These are phyloP conservation scores for Chaetophractus vellerosus DNA, from an alignment of 2,797 vertebrate genomes.

Conservation along the genomic window DNA sequence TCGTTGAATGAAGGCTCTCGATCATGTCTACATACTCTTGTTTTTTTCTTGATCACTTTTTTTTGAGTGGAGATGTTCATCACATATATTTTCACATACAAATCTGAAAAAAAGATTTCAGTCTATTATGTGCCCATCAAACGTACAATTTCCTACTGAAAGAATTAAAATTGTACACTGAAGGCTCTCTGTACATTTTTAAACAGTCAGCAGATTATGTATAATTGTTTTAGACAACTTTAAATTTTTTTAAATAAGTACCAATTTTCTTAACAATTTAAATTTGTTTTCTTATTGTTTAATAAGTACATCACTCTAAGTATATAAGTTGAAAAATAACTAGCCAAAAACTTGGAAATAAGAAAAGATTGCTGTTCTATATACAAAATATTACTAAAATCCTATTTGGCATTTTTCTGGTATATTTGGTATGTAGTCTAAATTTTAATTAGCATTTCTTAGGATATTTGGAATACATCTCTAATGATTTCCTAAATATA, in stretches of 20 bases:
- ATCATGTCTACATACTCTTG: conserved; percentile 97
- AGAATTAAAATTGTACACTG: neutral
- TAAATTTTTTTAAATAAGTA: neutral
- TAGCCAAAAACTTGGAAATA: neutral
- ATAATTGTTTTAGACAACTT: conserved; percentile 7
- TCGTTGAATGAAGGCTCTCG: conserved; percentile 98
- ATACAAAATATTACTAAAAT: neutral
- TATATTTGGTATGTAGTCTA: neutral
- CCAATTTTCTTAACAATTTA: conserved; percentile 17
- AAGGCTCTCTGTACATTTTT: neutral
- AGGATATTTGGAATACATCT: neutral
- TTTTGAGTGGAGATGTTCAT: conserved; percentile 98
- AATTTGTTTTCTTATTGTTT: neutral
- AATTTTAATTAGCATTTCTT: conserved; percentile 1
- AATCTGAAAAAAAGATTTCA: conserved; percentile 91
- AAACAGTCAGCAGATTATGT: neutral
- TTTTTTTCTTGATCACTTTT: conserved; percentile 99
- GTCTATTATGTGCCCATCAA: neutral
- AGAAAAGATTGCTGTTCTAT: neutral
- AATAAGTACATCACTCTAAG: neutral
- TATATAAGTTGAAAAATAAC: neutral
- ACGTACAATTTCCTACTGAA: neutral
- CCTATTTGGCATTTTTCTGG: conserved; percentile 20
- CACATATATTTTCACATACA: conserved; percentile 98
- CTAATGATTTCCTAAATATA: neutral